These are phyloP conservation scores for Syndactyla subalaris DNA, from an alignment of 2,797 vertebrate species.

Conservation along the genomic window DNA sequence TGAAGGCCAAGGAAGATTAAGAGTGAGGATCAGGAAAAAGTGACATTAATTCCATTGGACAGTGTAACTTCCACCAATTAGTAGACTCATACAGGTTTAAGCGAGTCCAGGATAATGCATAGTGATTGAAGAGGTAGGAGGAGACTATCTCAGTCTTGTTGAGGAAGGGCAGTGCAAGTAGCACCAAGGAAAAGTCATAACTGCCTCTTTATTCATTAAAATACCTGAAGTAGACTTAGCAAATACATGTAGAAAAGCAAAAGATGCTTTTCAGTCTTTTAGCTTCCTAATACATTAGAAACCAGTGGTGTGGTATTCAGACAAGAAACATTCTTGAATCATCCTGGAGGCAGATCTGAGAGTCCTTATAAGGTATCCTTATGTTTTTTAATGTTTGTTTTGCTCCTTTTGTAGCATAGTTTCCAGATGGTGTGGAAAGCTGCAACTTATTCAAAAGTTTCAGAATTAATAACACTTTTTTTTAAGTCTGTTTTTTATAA, in stretches of 20 bases:
- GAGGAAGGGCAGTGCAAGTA: background rate
- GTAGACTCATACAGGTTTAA: background rate
- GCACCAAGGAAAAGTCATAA: background rate
- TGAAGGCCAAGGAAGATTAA: conserved; percentile 10
- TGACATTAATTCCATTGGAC: conserved; percentile 9
- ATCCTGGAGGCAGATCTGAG: conserved; percentile 14
- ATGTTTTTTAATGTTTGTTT: conserved; percentile 29
- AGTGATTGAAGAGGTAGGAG: background rate
- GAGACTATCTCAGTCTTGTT: background rate
- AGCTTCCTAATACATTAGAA: background rate
- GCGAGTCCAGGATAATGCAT: background rate
- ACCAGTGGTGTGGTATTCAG: background rate
- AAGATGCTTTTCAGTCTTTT: background rate
- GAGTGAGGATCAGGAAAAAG: conserved; percentile 44
- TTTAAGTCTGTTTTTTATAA: background rate
- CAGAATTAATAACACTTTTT: background rate
- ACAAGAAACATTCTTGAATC: conserved; percentile 6
- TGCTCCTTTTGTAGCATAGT: background rate
- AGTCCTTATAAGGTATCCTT: conserved; percentile 52
- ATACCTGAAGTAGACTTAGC: background rate
- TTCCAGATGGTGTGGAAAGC: conserved; percentile 4
- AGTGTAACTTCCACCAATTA: background rate
- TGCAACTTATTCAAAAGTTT: background rate
- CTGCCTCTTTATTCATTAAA: background rate
- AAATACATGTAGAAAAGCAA: background rate